These are phyloP conservation scores for Clarias gariepinus DNA, from an alignment of 2,113 vertebrate genomes.

Conservation along the genomic window DNA sequence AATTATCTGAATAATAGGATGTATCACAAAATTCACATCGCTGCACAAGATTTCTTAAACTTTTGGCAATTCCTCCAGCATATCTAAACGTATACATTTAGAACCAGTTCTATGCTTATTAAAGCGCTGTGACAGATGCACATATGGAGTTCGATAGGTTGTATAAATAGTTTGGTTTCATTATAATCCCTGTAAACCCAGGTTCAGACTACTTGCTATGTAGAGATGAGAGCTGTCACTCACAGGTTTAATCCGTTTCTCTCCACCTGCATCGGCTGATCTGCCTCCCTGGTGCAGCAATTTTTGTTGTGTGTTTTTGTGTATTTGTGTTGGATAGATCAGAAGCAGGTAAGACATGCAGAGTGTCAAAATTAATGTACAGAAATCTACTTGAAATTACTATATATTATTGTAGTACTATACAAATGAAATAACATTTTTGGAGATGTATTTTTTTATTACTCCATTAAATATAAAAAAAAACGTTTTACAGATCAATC, in stretches of 20 bases:
- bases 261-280: constrained; percentile 78
- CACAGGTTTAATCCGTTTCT: constrained; percentile 73
- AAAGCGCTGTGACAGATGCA: constrained; percentile 4
- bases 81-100: neutral
- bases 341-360: neutral
- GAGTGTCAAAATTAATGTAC: neutral
- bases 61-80: neutral
- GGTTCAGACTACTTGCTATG: constrained; percentile 67
- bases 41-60: neutral
- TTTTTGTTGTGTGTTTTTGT: constrained; percentile 25
- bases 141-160: constrained; percentile 33
- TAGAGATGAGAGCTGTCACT: constrained; percentile 73
- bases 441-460: neutral
- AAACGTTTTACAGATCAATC: neutral
- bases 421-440: neutral
- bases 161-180: constrained; percentile 67
- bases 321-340: neutral
- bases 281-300: constrained; percentile 78
- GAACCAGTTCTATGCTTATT: neutral
- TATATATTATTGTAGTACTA: no score
- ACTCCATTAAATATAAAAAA: neutral
- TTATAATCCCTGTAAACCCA: constrained; percentile 67
- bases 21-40: neutral
- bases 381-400: neutral
- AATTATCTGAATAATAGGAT: neutral